Evolutionary conservation across 2,113 vertebrate genomes (phyloP), one percentile per base, ranked within the genome.

Genomic region (Sitta europaea): DNA sequence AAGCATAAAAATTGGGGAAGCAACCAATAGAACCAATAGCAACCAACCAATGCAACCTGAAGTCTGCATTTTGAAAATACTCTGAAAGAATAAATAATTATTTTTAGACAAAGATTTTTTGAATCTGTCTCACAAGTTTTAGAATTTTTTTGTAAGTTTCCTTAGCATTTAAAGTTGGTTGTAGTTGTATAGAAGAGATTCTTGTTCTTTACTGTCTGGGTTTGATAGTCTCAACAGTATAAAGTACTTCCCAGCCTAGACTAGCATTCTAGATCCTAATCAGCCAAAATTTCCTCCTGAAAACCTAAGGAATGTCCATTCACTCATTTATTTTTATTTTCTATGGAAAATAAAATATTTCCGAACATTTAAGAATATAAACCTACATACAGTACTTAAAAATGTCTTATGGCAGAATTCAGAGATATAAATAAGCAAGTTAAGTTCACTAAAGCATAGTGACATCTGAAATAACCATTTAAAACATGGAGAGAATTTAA

Each of bases 101-200:
- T 9, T 71, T 73, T 80, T 14, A 74, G 31, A 35, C 13, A 45
- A 42, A 16, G 3, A 65, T 68, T 59, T 59, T 55, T 11, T 42
- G 24, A 70, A 20, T 33, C 19, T 43, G 7, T 59, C 33, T 53
- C 28, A 28, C 27, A 35, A 51, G 12, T 63, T 53, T 28, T 12
- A 40, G 12, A 47, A 6, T 24, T 36, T 67, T 62, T 73, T 29
- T 0, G 0, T 12, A 20, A 1, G 1, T 50, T 61, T 59, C 86
- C 58, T 72, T 38, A 38, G 29, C 35, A 76, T 42, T 76, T 62
- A 23, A 31, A 57, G 14, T 31, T 45, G 20, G 3, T 11, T 71
- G 24, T 50, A 54, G 10, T 21, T 58, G 45, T 61, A 43, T 6
- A 48, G 50, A 57, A 70, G 18, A 47, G 45, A 53, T 36, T 48